Percentiles rank a stretch among this genome's conserved stretches.
phyloP scores from a whole-genome alignment of 23 tunicate species.

The Ciona savignyi region DNA sequence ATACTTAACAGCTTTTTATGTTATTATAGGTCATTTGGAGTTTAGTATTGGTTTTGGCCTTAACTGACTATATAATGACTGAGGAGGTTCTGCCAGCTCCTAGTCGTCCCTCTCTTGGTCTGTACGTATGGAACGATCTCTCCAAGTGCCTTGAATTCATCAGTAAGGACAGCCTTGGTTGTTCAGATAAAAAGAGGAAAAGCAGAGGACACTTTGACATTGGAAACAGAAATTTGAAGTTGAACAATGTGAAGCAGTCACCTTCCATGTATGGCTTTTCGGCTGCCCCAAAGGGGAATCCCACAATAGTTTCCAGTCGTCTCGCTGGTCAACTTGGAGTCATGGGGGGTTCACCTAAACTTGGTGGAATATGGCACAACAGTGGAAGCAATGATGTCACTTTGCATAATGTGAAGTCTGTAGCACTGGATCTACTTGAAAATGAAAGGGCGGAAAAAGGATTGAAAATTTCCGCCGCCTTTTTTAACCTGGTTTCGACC shows the following conservation, averaged over 20 bases:
- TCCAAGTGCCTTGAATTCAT: slow-evolving; percentile 52
- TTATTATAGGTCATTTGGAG: too few species aligned
- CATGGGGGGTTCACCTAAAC: slow-evolving; percentile 41
- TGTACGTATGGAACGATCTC: slow-evolving; percentile 58
- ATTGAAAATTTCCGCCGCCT: slow-evolving; percentile 14
- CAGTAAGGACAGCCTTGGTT: not conserved
- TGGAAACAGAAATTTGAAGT: not conserved
- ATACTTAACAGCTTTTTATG: too few species aligned
- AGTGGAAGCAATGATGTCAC: slow-evolving; percentile 35
- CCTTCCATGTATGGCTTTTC: slow-evolving; percentile 6
- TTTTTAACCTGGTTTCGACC: slow-evolving; percentile 32
- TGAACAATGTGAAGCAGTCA: slow-evolving; percentile 4
- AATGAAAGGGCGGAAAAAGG: slow-evolving; percentile 21
- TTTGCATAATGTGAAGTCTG: slow-evolving; percentile 48
- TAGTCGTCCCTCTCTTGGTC: slow-evolving; percentile 23
- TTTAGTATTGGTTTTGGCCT: too few species aligned
- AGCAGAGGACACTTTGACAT: not conserved
- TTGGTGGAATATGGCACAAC: slow-evolving; percentile 5
- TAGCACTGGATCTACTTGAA: slow-evolving; percentile 34
- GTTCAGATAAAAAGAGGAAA: not conserved
- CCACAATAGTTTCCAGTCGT: slow-evolving; percentile 5
- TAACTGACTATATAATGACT: too few species aligned
- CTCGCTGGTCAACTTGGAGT: slow-evolving; percentile 14
- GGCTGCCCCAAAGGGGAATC: slow-evolving; percentile 8
- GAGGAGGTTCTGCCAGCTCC: too few species aligned